Percentiles rank a stretch among this genome's conserved stretches.
These are phyloP conservation scores for Trichonephila inaurata DNA, from an alignment of 1,140 invertebrate genomes.

Conservation along the genomic window DNA sequence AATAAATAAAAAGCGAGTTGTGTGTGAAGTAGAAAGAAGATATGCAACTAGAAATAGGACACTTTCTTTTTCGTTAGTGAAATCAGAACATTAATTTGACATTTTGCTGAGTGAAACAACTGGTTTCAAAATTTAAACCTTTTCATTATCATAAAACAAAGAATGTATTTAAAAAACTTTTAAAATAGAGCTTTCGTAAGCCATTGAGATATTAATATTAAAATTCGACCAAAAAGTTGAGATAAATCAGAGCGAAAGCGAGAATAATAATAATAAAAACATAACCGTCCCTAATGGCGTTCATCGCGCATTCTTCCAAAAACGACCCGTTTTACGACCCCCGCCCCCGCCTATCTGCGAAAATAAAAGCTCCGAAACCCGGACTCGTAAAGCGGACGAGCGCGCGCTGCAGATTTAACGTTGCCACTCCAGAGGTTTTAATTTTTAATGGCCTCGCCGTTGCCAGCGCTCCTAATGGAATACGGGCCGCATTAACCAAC, in stretches of 20 bases:
- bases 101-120: no score
- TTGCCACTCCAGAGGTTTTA: constrained; percentile 62
- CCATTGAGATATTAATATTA: not conserved
- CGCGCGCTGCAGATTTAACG: constrained; percentile 63
- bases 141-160: no score
- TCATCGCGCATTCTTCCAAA: constrained; percentile 50
- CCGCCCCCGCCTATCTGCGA: constrained; percentile 28
- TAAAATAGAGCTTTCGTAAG: no score
- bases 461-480: constrained; percentile 67
- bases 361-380: constrained; percentile 34
- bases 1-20: no score
- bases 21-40: no score
- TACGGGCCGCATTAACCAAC: constrained; percentile 64
- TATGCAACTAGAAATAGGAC: no score
- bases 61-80: no score
- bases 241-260: not conserved
- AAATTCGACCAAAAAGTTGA: not conserved
- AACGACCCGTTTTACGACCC: constrained; percentile 57
- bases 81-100: no score
- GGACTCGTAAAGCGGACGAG: not conserved
- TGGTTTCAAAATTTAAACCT: no score
- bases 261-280: constrained; percentile 8
- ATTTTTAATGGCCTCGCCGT: constrained; percentile 64
- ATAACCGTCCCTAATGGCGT: constrained; percentile 26
- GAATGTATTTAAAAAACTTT: no score